A percentile compares a stretch with the other conserved stretches of the same genome.
Conservation (phyloP, 92 coral and sea anemone species). For the Epizoanthus illoricatus region DNA sequence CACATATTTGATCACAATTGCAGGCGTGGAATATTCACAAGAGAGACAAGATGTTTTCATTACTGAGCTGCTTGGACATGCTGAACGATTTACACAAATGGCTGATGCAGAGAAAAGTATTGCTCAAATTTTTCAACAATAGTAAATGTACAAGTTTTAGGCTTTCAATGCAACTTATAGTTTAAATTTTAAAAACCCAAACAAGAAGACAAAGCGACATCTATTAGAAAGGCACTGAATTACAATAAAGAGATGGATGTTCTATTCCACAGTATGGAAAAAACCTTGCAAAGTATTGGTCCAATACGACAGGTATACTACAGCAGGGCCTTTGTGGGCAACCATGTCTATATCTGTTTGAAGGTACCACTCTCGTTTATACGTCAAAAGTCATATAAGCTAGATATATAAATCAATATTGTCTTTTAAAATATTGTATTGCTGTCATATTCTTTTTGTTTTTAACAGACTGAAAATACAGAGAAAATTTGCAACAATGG, state of each 20-base stretch:
- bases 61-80: conserved; percentile 7
- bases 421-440: not conserved
- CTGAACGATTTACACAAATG: not conserved
- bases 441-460: not conserved
- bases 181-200: not conserved
- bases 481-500: not conserved
- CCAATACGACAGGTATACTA: conserved; percentile 21
- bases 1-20: conserved; percentile 7
- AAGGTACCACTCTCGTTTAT: not conserved
- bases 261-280: not conserved
- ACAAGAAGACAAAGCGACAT: conserved; percentile 8
- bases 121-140: not conserved
- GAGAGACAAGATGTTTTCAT: not conserved
- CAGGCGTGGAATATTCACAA: not conserved
- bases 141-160: not conserved
- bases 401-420: not conserved
- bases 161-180: not conserved
- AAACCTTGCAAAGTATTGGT: not conserved
- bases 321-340: conserved; percentile 28
- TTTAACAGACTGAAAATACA: not conserved
- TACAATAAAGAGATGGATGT: not conserved
- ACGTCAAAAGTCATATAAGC: no score
- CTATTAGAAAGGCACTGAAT: not conserved
- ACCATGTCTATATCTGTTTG: conserved; percentile 36
- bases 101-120: conserved; percentile 3